phyloP scores from a whole-genome alignment of 2,797 vertebrate species.

The Eleutherodactylus coqui region DNA sequence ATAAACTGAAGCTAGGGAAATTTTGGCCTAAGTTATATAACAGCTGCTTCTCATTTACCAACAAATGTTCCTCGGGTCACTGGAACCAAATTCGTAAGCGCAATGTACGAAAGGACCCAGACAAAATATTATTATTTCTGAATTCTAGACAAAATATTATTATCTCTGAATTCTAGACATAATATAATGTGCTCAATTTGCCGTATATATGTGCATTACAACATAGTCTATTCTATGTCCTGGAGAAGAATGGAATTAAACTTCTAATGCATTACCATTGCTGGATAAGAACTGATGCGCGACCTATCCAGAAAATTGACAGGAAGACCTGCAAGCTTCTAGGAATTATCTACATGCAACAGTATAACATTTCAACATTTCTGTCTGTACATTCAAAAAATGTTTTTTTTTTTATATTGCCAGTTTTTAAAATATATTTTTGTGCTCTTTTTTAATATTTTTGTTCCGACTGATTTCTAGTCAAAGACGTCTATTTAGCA shows the following conservation, averaged over 20 bases:
- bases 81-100: not conserved
- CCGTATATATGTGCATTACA: constrained; percentile 14
- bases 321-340: constrained; percentile 71
- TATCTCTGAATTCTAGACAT: not conserved
- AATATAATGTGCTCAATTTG: not conserved
- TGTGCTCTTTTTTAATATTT: constrained; percentile 32
- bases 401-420: not conserved
- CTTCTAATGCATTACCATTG: not conserved
- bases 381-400: constrained; percentile 71
- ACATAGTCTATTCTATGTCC: constrained; percentile 50
- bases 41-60: not conserved
- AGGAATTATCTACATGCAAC: constrained; percentile 76
- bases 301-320: constrained; percentile 72
- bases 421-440: not conserved
- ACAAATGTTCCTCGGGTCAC: not conserved
- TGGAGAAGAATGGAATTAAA: not conserved
- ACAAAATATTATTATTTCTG: not conserved
- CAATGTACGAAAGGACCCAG: not conserved
- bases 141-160: not conserved
- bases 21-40: not conserved
- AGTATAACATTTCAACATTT: constrained; percentile 82
- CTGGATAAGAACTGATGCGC: constrained; percentile 65
- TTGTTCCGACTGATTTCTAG: not conserved
- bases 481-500: not conserved
- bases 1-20: not conserved